These are phyloP conservation scores for Festucalex cinctus DNA, from an alignment of 2,113 vertebrate genomes.

Conservation along the genomic window DNA sequence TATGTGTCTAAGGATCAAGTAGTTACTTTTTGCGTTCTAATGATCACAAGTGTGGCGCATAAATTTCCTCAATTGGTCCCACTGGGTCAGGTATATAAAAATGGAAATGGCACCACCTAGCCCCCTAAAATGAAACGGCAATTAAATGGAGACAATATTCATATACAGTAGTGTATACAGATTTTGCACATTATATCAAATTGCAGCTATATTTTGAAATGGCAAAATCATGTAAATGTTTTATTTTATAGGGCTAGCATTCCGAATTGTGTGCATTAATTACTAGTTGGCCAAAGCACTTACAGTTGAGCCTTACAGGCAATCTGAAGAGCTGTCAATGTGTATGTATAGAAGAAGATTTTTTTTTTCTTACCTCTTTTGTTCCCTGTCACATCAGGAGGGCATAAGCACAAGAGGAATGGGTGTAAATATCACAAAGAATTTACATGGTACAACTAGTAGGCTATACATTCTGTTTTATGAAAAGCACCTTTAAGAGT, in stretches of 20 bases:
- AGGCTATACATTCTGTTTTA: background rate
- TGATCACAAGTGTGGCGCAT: background rate
- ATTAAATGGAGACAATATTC: background rate
- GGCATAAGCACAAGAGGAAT: conserved; percentile 44
- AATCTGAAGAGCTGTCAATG: background rate
- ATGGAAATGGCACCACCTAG: background rate
- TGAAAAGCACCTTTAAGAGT: background rate
- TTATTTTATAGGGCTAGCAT: background rate
- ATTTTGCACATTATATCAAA: background rate
- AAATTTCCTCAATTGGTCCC: background rate
- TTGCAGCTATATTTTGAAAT: background rate
- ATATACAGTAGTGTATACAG: background rate
- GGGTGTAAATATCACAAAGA: conserved; percentile 45
- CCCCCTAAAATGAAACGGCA: background rate
- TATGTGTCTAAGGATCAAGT: background rate
- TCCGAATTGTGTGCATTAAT: background rate
- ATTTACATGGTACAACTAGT: conserved; percentile 21
- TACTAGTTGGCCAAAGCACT: background rate
- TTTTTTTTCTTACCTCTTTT: conserved; percentile 86
- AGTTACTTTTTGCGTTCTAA: background rate
- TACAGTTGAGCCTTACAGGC: background rate
- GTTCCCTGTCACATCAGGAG: conserved; percentile 79
- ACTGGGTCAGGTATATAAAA: background rate
- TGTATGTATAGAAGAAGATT: background rate
- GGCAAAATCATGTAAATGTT: background rate